Conservation (phyloP, 2,797 vertebrate species). For the Pseudotriccus pelzelni region DNA sequence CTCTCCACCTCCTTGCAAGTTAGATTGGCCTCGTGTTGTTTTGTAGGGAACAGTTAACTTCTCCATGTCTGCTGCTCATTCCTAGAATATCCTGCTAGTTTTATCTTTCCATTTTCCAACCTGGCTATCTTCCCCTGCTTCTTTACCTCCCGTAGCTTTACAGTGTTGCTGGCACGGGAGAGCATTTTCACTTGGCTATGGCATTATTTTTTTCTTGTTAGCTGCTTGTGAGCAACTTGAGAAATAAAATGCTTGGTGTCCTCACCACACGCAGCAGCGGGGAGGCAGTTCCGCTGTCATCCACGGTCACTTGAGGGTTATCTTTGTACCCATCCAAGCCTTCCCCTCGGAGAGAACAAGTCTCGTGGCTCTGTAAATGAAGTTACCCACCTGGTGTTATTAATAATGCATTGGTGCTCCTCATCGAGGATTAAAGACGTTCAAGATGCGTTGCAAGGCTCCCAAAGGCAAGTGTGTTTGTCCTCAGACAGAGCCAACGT, state of each 20-base stretch:
- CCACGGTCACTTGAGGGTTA: neutral
- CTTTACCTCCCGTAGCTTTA: neutral
- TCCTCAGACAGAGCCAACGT: neutral
- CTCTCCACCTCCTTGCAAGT: neutral
- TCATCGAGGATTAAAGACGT: neutral
- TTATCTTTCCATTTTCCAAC: neutral
- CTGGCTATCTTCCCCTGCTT: neutral
- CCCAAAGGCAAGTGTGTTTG: neutral
- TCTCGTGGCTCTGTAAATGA: neutral
- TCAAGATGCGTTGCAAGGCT: neutral
- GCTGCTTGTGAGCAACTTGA: neutral
- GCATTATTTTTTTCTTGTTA: neutral
- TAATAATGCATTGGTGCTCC: constrained; percentile 28
- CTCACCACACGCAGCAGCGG: rapidly evolving
- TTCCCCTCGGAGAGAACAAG: neutral
- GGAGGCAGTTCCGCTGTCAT: neutral
- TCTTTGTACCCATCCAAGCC: neutral
- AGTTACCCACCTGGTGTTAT: constrained; percentile 36
- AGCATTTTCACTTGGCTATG: neutral
- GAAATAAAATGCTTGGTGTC: neutral
- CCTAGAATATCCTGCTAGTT: neutral
- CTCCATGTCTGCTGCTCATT: neutral
- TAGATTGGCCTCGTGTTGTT: neutral
- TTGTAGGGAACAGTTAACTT: neutral
- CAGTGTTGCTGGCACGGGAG: neutral